Conservation (phyloP, 2,797 vertebrate species). For the Halcyon smyrnensis region DNA sequence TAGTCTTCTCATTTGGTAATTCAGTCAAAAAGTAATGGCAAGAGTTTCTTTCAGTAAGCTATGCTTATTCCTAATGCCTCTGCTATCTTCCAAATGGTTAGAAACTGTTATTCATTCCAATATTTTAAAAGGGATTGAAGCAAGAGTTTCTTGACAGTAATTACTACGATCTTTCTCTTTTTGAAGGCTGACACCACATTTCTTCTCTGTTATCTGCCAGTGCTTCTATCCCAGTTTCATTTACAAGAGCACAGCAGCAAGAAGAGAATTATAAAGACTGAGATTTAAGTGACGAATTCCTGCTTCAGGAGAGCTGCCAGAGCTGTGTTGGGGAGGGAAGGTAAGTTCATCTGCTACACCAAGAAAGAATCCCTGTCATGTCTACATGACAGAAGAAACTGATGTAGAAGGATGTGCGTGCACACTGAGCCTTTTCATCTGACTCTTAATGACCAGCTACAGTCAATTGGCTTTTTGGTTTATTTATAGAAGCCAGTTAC, state of each 20-base stretch:
- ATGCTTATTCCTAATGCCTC: background rate
- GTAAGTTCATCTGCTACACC: background rate
- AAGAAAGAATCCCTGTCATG: background rate
- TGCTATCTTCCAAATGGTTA: constrained; percentile 14
- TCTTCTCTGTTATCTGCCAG: constrained; percentile 40
- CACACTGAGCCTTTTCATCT: background rate
- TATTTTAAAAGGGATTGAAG: constrained; percentile 19
- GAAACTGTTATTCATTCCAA: constrained; percentile 16
- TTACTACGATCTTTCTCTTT: constrained; percentile 47
- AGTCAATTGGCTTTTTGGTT: background rate
- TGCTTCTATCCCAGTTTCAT: background rate
- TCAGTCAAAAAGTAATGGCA: background rate
- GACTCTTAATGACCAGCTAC: background rate
- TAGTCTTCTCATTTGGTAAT: background rate
- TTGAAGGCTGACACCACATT: constrained; percentile 33
- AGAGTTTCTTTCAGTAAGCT: background rate
- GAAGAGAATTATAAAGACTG: background rate
- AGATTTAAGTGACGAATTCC: background rate
- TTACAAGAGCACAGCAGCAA: background rate
- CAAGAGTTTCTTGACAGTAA: constrained; percentile 54
- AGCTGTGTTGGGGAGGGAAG: background rate
- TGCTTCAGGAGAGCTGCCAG: background rate
- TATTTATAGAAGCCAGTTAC: background rate
- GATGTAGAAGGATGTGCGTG: background rate
- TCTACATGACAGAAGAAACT: background rate